Base-by-base conservation (phyloP, 2,113 vertebrate species). In the Festucalex cinctus region DNA sequence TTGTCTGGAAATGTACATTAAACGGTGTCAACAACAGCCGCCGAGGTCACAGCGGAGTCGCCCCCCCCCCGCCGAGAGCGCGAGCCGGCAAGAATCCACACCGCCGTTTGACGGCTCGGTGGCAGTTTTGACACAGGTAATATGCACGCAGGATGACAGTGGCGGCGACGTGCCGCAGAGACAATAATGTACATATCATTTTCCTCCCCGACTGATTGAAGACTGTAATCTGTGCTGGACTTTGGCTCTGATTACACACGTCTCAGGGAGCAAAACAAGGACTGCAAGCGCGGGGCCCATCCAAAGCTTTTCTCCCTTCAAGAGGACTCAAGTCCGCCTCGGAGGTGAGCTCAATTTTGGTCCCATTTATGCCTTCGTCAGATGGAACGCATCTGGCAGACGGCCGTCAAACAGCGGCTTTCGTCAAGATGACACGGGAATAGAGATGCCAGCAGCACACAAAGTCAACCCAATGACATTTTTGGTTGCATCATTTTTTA, bases 131-230 rank as follows among this genome's bases (percentile, higher is more conserved):
- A 92, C 90, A 89, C 87, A 91, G 88, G 92, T 92, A 92, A 92
- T 91, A 88, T 86, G 86, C 88, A 88, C 87, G 86, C 79, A 80
- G 73, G 77, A 82, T 90, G 85, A 88, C 88, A 88, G 84, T 71
- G 87, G 66, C 85, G 65, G 70, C 79, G 85, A 86, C 86, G 85
- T 83, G 82, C 75, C 53, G 78, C 80, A 80, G 81, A 87, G 85
- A 90, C 89, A 88, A 89, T 91, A 89, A 92, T 92, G 90, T 93
- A 91, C 92, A 91, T 92, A 92, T 92, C 89, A 92, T 93, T 91
- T 92, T 90, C 89, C 85, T 83, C 81, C 73, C 85, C 91, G 92
- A 90, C 90, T 92, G 91, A 93, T 91, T 92, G 91, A 93, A 93
- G 89, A 91, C 91, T 92, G 88, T 92, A 92, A 92, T 93, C 91